Conservation (phyloP, 2,113 vertebrate species). For the Myotis davidii region DNA sequence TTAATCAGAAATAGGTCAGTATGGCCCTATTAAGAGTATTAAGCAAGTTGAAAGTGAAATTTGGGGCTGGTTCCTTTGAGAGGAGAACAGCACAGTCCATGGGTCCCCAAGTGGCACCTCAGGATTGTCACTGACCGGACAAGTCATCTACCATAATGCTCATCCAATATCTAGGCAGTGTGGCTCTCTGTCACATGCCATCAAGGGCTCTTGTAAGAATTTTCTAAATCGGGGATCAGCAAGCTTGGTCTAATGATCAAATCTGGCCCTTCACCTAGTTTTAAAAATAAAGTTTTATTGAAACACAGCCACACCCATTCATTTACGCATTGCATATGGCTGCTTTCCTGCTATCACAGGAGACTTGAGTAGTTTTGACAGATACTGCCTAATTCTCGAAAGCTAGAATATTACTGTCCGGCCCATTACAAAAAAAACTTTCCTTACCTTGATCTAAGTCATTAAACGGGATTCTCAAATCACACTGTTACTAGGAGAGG, state of each 20-base stretch:
- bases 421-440: neutral
- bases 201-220: neutral
- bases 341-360: neutral
- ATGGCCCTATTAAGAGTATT: neutral
- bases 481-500: neutral
- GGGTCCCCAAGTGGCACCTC: neutral
- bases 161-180: rapidly evolving
- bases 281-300: conserved; percentile 12
- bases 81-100: neutral
- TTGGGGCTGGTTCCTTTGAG: neutral
- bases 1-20: too few relatives aligned
- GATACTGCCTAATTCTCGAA: neutral
- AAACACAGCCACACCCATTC: neutral
- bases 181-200: neutral
- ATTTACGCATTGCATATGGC: neutral
- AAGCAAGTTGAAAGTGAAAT: neutral
- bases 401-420: neutral
- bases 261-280: neutral
- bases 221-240: neutral
- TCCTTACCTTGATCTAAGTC: neutral
- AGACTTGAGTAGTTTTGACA: rapidly evolving
- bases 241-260: neutral
- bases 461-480: neutral
- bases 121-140: neutral
- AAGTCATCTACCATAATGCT: neutral